A percentile compares a stretch with the other conserved stretches of the same genome.
Evolutionary conservation across 1,140 invertebrate genomes (phyloP).

Genomic region (Caenorhabditis remanei): DNA sequence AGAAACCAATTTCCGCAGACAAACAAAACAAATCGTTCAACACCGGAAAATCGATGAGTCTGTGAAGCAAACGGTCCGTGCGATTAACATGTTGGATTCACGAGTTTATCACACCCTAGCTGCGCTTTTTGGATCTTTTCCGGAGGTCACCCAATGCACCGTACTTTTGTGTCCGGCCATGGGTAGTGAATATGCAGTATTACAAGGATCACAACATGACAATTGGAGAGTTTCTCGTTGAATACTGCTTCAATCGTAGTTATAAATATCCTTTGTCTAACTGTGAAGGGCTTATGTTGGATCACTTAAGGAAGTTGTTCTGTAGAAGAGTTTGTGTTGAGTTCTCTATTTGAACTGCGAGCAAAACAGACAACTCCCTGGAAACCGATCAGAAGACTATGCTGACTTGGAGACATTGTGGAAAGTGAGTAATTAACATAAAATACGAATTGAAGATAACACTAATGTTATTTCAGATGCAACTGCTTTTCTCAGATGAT

Average conservation of each 20-base stretch:
- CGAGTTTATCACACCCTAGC: constrained; percentile 89
- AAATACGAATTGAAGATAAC: background rate
- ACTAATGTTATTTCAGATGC: constrained; percentile 68
- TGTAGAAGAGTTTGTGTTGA: constrained; percentile 86
- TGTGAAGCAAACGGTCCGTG: constrained; percentile 51
- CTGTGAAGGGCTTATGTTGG: constrained; percentile 88
- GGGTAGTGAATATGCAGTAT: constrained; percentile 92
- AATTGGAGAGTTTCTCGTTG: constrained; percentile 89
- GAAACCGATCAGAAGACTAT: constrained; percentile 57
- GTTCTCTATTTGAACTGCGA: constrained; percentile 80
- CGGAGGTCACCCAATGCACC: constrained; percentile 81
- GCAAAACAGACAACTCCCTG: constrained; percentile 8
- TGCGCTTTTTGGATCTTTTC: constrained; percentile 92
- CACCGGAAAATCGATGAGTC: constrained; percentile 33
- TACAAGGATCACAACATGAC: constrained; percentile 94
- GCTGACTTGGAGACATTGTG: constrained; percentile 72
- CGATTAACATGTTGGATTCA: constrained; percentile 87
- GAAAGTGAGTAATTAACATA: constrained; percentile 56
- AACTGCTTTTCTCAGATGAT: constrained; percentile 64
- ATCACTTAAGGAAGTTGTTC: constrained; percentile 88
- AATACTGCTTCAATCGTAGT: constrained; percentile 78
- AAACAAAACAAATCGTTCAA: background rate
- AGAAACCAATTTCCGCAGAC: background rate
- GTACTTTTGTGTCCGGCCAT: constrained; percentile 76
- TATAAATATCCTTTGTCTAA: constrained; percentile 85